A percentile compares a stretch with the other conserved stretches of the same genome.
phyloP scores from a whole-genome alignment of 2,888 invertebrate species.

The Luperina nickerlii region DNA sequence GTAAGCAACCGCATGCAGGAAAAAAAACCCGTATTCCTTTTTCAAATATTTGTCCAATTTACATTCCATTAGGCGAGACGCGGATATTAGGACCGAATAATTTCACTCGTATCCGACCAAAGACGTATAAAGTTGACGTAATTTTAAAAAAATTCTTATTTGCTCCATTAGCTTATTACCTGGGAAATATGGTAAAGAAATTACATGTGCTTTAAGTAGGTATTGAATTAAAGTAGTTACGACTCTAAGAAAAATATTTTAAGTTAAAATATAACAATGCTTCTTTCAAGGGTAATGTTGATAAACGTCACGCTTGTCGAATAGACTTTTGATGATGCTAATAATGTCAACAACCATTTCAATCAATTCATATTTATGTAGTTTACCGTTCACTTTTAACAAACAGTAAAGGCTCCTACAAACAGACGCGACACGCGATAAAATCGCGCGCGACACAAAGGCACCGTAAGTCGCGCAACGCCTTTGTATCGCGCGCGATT shows the following conservation, averaged over 20 bases:
- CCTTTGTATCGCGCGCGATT: too few species aligned
- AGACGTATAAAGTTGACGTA: constrained; percentile 27
- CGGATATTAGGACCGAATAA: constrained; percentile 48
- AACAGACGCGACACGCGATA: too few species aligned
- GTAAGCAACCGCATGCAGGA: constrained; percentile 34
- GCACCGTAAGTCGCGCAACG: too few species aligned
- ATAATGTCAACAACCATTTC: background rate
- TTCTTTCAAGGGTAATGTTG: background rate
- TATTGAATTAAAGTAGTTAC: background rate
- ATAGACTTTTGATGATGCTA: background rate
- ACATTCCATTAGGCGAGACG: constrained; percentile 62
- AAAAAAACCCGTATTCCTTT: constrained; percentile 51
- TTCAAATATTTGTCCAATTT: constrained; percentile 66
- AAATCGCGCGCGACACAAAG: too few species aligned
- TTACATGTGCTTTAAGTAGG: background rate
- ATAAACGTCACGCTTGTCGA: background rate
- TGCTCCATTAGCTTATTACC: constrained; percentile 12
- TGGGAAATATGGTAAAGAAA: background rate
- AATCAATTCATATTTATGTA: background rate
- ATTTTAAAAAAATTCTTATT: constrained; percentile 27
- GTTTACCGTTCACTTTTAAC: background rate
- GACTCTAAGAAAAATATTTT: background rate
- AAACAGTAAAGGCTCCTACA: too few species aligned
- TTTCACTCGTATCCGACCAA: constrained; percentile 41
- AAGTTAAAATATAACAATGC: background rate